These are phyloP conservation scores for Motacilla alba DNA, from an alignment of 2,113 vertebrate genomes.

Conservation along the genomic window DNA sequence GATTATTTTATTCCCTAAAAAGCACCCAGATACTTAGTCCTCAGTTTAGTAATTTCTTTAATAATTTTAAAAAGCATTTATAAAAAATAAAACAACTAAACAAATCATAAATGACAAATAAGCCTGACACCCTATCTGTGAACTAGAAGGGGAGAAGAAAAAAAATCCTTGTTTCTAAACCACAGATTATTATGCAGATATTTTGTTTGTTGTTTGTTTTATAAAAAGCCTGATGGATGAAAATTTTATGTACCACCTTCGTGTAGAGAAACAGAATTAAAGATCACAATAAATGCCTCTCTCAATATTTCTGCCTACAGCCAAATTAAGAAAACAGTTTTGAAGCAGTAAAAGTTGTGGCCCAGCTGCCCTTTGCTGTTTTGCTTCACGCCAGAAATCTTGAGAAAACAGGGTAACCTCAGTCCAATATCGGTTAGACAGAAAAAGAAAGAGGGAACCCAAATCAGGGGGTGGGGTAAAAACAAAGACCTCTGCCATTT, in stretches of 20 bases:
- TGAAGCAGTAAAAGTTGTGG: not conserved
- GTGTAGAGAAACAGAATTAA: not conserved
- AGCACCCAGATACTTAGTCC: not conserved
- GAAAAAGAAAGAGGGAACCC: not conserved
- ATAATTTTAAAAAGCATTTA: not conserved
- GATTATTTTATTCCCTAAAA: conserved; percentile 8
- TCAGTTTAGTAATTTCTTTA: conserved; percentile 9
- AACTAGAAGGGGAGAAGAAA: not conserved
- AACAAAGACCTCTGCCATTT: not conserved
- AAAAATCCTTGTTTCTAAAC: not conserved
- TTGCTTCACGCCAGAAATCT: not conserved
- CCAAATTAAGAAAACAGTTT: not conserved
- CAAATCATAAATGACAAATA: conserved; percentile 4
- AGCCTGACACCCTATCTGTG: not conserved
- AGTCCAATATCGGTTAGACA: not conserved
- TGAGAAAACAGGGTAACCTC: not conserved
- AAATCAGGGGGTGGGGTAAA: not conserved
- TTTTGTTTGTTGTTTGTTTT: conserved; percentile 19
- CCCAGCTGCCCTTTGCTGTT: not conserved
- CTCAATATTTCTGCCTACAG: not conserved
- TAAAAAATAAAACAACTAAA: conserved; percentile 13
- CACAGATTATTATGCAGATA: not conserved
- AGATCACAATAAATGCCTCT: not conserved
- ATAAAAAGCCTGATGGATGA: conserved; percentile 1
- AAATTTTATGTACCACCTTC: not conserved